phyloP scores from a whole-genome alignment of 2,797 vertebrate genomes.

The Sciaenops ocellatus region DNA sequence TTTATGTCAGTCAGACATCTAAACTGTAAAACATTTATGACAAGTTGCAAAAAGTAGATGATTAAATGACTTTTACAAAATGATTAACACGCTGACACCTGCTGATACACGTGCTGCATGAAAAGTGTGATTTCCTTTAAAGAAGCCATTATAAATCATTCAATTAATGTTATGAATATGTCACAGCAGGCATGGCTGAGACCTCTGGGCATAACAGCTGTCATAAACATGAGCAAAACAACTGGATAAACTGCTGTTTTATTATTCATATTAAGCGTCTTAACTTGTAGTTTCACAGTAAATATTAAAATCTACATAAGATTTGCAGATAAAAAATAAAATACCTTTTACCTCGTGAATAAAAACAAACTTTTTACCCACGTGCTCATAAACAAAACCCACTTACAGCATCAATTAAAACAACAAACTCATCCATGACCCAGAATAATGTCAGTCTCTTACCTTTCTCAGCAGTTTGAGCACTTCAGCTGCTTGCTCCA shows the following conservation, averaged over 20 bases:
- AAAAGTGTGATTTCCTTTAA: not conserved
- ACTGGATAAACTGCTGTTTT: not conserved
- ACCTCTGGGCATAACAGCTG: too few species aligned
- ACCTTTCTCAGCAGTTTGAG: conserved; percentile 90
- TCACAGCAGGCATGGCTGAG: not conserved
- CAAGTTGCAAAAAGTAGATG: conserved; percentile 27
- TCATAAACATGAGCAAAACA: not conserved
- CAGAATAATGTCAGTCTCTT: not conserved
- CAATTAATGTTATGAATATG: not conserved
- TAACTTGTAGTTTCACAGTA: not conserved
- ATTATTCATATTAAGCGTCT: not conserved
- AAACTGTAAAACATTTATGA: not conserved
- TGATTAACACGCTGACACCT: conserved; percentile 21
- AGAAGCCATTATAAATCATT: not conserved
- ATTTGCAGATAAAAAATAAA: not conserved
- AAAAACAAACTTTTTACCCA: conserved; percentile 6
- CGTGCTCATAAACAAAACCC: not conserved
- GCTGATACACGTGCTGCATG: conserved; percentile 1
- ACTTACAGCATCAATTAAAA: not conserved
- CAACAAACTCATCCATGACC: not conserved
- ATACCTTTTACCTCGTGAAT: not conserved
- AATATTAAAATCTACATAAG: not conserved
- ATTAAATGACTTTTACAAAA: conserved; percentile 15
- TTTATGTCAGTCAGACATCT: not conserved
- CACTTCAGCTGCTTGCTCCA: conserved; percentile 87